Percentiles rank a stretch among this genome's conserved stretches.
These are phyloP conservation scores for Pseudocheirus occidentalis DNA, from an alignment of 2,797 vertebrate species.

Conservation along the genomic window DNA sequence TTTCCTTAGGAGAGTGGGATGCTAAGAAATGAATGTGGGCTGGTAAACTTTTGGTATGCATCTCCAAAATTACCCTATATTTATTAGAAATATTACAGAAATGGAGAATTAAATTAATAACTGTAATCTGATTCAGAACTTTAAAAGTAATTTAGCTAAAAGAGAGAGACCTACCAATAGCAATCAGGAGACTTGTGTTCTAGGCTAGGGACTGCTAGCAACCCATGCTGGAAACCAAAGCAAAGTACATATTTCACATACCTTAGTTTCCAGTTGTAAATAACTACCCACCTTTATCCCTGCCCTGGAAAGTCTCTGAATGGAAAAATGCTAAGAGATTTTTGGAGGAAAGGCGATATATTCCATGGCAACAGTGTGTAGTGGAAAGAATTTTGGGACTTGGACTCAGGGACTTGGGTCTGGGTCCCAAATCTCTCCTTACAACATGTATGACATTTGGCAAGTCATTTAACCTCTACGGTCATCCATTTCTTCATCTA, in stretches of 20 bases:
- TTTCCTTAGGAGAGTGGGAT: constrained; percentile 54
- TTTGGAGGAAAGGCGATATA: background rate
- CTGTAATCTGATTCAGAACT: background rate
- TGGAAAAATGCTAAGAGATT: constrained; percentile 2
- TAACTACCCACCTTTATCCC: background rate
- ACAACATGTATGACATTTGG: background rate
- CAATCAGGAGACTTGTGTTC: constrained; percentile 6
- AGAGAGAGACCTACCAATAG: constrained; percentile 34
- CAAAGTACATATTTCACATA: background rate
- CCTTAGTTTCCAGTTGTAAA: background rate
- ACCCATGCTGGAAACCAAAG: background rate
- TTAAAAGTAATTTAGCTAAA: constrained; percentile 47
- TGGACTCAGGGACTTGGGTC: background rate
- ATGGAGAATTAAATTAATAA: background rate
- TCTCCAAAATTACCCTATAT: constrained; percentile 48
- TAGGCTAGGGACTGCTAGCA: background rate
- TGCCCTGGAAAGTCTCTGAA: background rate
- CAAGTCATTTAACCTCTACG: background rate
- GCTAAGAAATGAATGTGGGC: constrained; percentile 69
- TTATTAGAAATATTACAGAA: constrained; percentile 35
- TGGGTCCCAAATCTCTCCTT: background rate
- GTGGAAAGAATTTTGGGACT: background rate
- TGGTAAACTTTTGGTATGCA: constrained; percentile 50
- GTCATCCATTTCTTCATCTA: background rate
- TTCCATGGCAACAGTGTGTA: background rate